Evolutionary conservation across 2,797 vertebrate species (phyloP).

Genomic region (Nyctibius grandis): DNA sequence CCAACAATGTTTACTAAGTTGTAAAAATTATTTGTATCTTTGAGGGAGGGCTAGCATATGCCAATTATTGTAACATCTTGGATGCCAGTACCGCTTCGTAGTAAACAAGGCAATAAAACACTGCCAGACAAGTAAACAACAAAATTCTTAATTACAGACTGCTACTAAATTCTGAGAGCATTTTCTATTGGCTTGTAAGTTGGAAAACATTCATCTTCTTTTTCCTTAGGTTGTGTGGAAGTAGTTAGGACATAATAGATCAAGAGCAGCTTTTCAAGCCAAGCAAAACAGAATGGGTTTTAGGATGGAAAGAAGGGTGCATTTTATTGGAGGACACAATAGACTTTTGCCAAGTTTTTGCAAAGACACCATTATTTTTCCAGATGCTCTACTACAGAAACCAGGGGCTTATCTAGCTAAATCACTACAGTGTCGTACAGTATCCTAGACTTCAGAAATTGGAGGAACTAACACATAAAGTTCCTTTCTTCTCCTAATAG

Average conservation of each 20-base stretch:
- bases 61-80: constrained; percentile 2
- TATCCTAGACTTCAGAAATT: not conserved
- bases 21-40: not conserved
- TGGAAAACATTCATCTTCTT: not conserved
- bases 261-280: not conserved
- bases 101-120: constrained; percentile 41
- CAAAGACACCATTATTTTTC: not conserved
- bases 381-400: not conserved
- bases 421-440: not conserved
- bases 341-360: not conserved
- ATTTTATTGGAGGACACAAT: not conserved
- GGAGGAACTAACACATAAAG: not conserved
- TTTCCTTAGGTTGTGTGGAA: not conserved
- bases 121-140: constrained; percentile 24
- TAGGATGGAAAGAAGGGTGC: not conserved
- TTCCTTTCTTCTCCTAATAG: not conserved
- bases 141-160: not conserved
- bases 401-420: not conserved
- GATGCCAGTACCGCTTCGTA: not conserved
- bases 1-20: constrained; percentile 16
- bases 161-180: not conserved
- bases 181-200: not conserved
- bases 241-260: not conserved
- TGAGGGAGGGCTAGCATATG: not conserved
- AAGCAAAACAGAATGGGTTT: not conserved